Evolutionary conservation across 2,113 vertebrate species (phyloP).

Genomic region (Lycocorax pyrrhopterus): DNA sequence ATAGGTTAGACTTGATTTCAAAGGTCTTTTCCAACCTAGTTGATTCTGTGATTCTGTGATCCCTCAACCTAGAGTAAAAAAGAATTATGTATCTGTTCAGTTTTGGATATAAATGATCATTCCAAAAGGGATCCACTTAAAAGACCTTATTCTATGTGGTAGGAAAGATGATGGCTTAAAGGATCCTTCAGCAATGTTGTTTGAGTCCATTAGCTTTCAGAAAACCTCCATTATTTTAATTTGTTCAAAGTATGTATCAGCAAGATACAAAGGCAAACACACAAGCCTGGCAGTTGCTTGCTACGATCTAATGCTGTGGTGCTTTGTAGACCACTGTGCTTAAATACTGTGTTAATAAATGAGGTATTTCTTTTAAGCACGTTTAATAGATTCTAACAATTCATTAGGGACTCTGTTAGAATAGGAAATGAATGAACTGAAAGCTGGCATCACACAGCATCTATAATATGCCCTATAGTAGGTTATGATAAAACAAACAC

Average conservation of each 20-base stretch:
- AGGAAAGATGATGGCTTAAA: not conserved
- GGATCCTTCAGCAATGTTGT: not conserved
- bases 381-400: conserved; percentile 12
- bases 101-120: not conserved
- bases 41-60: not conserved
- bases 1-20: not conserved
- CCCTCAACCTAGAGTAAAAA: not conserved
- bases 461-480: not conserved
- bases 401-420: not conserved
- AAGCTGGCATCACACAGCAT: not conserved
- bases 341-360: conserved; percentile 34
- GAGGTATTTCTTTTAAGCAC: not conserved
- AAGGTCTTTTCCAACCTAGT: not conserved
- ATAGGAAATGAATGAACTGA: not conserved
- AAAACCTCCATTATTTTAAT: conserved; percentile 7
- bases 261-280: not conserved
- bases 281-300: not conserved
- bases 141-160: not conserved
- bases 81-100: not conserved
- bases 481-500: not conserved
- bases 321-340: not conserved
- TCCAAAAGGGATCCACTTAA: not conserved
- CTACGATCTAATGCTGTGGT: not conserved
- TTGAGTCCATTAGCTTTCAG: not conserved
- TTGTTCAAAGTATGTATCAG: not conserved